phyloP scores from a whole-genome alignment of 1,140 invertebrate genomes.

The Scaptomyza graminum region DNA sequence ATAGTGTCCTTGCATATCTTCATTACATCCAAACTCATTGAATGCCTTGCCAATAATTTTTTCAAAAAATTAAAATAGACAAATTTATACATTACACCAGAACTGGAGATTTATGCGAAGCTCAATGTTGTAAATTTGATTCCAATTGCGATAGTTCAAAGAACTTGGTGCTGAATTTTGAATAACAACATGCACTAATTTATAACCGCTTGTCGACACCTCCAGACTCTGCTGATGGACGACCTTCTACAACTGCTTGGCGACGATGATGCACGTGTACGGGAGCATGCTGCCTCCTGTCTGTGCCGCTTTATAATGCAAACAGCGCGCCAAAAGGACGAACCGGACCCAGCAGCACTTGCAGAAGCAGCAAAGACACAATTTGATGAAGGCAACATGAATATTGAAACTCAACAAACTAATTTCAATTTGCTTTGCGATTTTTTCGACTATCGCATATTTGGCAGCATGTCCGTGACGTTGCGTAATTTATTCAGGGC shows the following conservation, averaged over 20 bases:
- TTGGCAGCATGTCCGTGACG: slow-evolving; percentile 80
- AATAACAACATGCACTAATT: slow-evolving; percentile 70
- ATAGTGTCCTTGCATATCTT: too few relatives aligned
- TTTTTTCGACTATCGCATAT: slow-evolving; percentile 83
- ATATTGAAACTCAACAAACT: slow-evolving; percentile 75
- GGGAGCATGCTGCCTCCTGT: slow-evolving; percentile 75
- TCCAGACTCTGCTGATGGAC: slow-evolving; percentile 74
- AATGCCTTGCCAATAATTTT: too few relatives aligned
- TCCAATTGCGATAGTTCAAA: slow-evolving; percentile 17
- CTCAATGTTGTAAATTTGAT: slow-evolving; percentile 1
- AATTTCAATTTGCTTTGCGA: slow-evolving; percentile 83
- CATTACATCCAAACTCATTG: too few relatives aligned
- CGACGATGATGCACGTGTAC: slow-evolving; percentile 82
- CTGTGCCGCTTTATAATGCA: slow-evolving; percentile 82
- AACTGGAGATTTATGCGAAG: slow-evolving; percentile 5
- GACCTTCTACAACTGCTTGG: slow-evolving; percentile 81
- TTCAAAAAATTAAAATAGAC: too few relatives aligned
- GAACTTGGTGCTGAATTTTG: slow-evolving; percentile 63
- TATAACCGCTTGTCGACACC: slow-evolving; percentile 48
- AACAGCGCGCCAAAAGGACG: slow-evolving; percentile 67
- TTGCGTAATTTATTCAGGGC: slow-evolving; percentile 82
- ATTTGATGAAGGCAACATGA: slow-evolving; percentile 48
- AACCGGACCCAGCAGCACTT: slow-evolving; percentile 34
- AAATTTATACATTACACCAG: too few relatives aligned
- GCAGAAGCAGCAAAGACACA: slow-evolving; percentile 9